Base-by-base conservation (phyloP, 2,888 invertebrate genomes). In the Darwinula stevensoni region DNA sequence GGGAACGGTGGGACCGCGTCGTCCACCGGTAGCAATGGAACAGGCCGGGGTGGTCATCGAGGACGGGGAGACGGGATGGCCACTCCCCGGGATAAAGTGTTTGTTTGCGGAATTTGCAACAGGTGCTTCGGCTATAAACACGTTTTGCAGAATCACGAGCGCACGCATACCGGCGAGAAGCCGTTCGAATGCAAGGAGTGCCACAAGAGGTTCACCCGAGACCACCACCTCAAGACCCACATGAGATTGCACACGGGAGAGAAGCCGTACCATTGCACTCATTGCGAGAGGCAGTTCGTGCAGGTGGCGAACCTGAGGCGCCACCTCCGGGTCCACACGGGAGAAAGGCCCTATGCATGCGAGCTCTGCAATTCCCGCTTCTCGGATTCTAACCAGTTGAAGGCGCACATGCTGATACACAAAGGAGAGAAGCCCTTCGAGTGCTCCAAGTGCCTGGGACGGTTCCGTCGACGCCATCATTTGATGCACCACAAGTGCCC, bases 101-200 rank as follows among this genome's bases (percentile, higher is more conserved):
- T 84, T 54, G 75, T 73, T 15, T 86, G 84, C 52, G 68, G 69
- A 33, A 64, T 75, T 30, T 84, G 84, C 56, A 68, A 70, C 36
- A 65, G 80, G 39, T 73, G 73, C 9, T 84, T 84, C 46, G 82
- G 82, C 30, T 84, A 84, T 58, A 84, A 84, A 47, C 84, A 84
- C 52, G 84, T 84, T 14, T 57, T 84, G 31, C 82, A 84, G 52
- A 84, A 84, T 48, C 84, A 84, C 52, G 82, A 82, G 46, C 65
- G 84, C 41, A 86, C 84, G 1, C 84, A 84, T 50, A 84, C 84
- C 1, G 84, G 84, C 0, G 84, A 84, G 48, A 84, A 84, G 45
- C 84, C 84, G 0, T 84, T 82, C 54, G 74, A 78, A 48, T 84
- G 84, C 45, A 69, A 67, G 17, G 74, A 78, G 50, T 84, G 84